Evolutionary conservation across 92 coral and sea anemone genomes (phyloP).

Genomic region (Heteractis magnifica): DNA sequence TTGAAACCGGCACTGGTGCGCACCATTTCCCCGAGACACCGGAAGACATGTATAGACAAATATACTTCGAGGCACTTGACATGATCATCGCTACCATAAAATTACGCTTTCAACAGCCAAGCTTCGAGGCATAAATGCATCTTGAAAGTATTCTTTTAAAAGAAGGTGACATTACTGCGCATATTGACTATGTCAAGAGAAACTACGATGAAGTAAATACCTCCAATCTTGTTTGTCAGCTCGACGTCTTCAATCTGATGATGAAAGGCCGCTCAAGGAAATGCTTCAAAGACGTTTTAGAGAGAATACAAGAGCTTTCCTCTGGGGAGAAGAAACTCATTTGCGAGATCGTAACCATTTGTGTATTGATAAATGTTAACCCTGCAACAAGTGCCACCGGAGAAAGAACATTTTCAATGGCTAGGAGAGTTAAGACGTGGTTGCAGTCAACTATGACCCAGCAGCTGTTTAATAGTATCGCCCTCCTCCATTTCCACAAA

Average conservation of each 20-base stretch:
- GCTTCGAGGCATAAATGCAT: conserved; percentile 31
- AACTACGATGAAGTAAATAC: no score
- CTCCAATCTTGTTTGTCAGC: no score
- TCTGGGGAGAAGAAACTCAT: background rate
- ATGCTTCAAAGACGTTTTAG: no score
- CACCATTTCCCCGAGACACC: conserved; percentile 36
- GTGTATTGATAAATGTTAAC: conserved; percentile 55
- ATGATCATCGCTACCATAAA: conserved; percentile 11
- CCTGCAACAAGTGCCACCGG: conserved; percentile 70
- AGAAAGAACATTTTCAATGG: conserved; percentile 67
- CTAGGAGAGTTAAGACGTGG: conserved; percentile 64
- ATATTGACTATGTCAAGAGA: no score
- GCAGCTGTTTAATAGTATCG: conserved; percentile 47
- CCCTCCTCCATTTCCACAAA: conserved; percentile 54
- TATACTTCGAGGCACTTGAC: conserved; percentile 46
- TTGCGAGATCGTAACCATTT: conserved; percentile 9
- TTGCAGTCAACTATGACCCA: conserved; percentile 61
- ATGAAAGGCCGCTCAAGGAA: no score
- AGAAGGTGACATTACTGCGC: no score
- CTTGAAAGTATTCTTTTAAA: conserved; percentile 33
- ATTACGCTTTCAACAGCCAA: conserved; percentile 47
- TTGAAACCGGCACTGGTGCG: no score
- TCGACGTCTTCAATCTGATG: no score
- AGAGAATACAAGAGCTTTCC: no score
- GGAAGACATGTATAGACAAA: conserved; percentile 37